Conservation (phyloP, 1,140 invertebrate species). For the Trachymyrmex cornetzi region DNA sequence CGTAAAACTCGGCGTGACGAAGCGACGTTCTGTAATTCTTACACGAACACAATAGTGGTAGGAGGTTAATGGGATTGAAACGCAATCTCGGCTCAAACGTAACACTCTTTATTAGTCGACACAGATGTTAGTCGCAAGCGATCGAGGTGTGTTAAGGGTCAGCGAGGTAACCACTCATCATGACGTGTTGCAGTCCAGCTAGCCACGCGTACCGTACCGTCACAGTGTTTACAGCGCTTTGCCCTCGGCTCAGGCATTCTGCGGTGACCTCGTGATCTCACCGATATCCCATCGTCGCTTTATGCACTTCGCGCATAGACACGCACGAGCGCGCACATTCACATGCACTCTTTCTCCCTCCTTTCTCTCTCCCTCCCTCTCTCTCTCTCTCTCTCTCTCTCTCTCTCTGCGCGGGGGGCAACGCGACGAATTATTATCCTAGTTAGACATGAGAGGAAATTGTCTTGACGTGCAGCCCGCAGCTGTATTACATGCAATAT, state of each 20-base stretch:
- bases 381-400: too few relatives aligned
- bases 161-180: constrained; percentile 35
- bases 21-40: constrained; percentile 15
- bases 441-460: constrained; percentile 36
- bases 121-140: constrained; percentile 49
- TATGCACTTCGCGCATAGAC: constrained; percentile 67
- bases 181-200: constrained; percentile 6
- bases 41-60: background rate
- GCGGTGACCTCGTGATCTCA: constrained; percentile 86
- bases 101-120: constrained; percentile 58
- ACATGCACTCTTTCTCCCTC: constrained; percentile 27
- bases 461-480: constrained; percentile 48
- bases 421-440: constrained; percentile 28
- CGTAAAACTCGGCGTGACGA: background rate
- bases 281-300: constrained; percentile 85
- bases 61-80: constrained; percentile 53
- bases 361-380: background rate
- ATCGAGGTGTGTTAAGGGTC: constrained; percentile 37
- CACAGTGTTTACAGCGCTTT: constrained; percentile 87
- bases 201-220: constrained; percentile 83
- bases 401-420: background rate
- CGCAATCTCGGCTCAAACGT: constrained; percentile 22
- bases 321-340: constrained; percentile 60
- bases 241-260: constrained; percentile 87
- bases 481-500: constrained; percentile 55